Evolutionary conservation across 2,113 vertebrate species (phyloP).

Genomic region (Leptodactylus fuscus): DNA sequence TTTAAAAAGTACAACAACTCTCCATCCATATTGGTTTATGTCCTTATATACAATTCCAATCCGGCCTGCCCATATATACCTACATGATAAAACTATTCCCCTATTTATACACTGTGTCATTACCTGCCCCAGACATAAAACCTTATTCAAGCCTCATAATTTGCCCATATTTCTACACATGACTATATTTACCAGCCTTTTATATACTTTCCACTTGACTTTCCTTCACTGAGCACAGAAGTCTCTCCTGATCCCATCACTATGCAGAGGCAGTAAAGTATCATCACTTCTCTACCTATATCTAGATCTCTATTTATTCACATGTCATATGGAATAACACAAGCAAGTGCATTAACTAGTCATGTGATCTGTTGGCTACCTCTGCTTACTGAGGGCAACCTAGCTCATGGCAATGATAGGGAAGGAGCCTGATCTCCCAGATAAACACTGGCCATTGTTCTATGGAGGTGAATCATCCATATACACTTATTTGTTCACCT

Average conservation of each 20-base stretch:
- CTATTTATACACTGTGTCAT: too few relatives aligned
- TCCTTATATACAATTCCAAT: too few relatives aligned
- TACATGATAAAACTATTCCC: too few relatives aligned
- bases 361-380: not conserved
- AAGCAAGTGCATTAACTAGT: not conserved
- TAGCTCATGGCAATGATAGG: slow-evolving; percentile 15
- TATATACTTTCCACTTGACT: too few relatives aligned
- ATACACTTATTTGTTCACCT: slow-evolving; percentile 40
- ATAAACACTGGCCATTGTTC: slow-evolving; percentile 42
- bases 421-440: slow-evolving; percentile 12
- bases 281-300: not conserved
- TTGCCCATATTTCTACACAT: too few relatives aligned
- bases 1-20: too few relatives aligned
- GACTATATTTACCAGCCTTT: too few relatives aligned
- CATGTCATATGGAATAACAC: not conserved
- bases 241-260: not conserved
- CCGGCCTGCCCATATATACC: too few relatives aligned
- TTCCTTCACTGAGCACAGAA: too few relatives aligned
- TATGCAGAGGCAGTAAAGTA: not conserved
- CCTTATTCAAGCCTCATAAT: too few relatives aligned
- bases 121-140: too few relatives aligned
- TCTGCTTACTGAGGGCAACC: slow-evolving; percentile 4
- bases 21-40: too few relatives aligned
- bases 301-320: not conserved
- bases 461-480: slow-evolving; percentile 21